Base-by-base conservation (phyloP, 2,888 invertebrate genomes). In the Pecten maximus region DNA sequence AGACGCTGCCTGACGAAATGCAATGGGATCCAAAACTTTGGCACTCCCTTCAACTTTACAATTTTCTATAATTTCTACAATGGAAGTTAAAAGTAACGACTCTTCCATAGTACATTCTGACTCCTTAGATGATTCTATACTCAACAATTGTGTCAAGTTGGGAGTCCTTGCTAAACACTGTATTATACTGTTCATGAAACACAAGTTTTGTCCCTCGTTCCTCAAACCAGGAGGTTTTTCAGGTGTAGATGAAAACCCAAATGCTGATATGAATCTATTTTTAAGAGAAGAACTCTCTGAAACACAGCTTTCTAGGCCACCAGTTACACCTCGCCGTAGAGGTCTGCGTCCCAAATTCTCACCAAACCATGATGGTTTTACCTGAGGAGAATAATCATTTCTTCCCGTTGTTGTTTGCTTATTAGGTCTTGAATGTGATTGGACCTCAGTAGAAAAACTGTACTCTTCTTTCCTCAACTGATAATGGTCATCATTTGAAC, bases 141-240 rank as follows among this genome's bases (percentile, higher is more conserved):
- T 89, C 16, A 96, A 93, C 44, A 93, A 92, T 16, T 93, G 91
- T 10, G 94, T 93, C 8, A 96, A 92, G 48, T 93, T 92, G 12
- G 96, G 96, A n/a, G 93, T 95, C 48, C 95, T 93, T 4, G 96
- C 94, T 40, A 96, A 90, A 92, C 96, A 96, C 93, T 96, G 96
- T 35, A 96, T 90, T n/a, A 96, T 94, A 74, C 95, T 94, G 92
- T 96, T 96, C 92, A 96, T 94, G 91, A 96, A 96, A 91, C 96
- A 96, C 88, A 96, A 89, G 90, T 96, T 96, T 88, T 95, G 95
- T 12, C 96, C 95, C 89, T 95, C 94, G 92, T 96, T 96, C 88
- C 93, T 92, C 50, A 96, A 91, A 3, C 96, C 96, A 40, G 94
- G 94, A 44, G 96, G 96, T 86, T 92, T 94, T 10, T 91, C 90